Conservation (phyloP, 2,888 invertebrate species). For the Cheilosia soror region DNA sequence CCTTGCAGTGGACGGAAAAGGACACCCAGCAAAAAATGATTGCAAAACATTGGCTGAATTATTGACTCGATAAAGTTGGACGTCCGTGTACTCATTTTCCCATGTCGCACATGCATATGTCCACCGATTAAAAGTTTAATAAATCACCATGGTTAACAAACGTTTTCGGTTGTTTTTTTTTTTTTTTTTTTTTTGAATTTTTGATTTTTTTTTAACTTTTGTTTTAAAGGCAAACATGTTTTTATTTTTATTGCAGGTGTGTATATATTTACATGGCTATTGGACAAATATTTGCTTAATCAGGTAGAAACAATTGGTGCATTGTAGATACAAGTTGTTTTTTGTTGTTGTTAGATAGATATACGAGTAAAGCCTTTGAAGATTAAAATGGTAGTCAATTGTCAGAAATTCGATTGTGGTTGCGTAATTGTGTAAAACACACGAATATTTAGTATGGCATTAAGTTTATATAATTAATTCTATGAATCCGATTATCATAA, state of each 20-base stretch:
- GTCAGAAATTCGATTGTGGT: no score
- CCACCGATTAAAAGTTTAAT: conserved; percentile 71
- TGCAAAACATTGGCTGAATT: conserved; percentile 69
- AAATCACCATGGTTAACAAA: conserved; percentile 70
- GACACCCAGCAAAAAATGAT: conserved; percentile 37
- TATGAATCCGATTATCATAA: no score
- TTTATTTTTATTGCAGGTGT: conserved; percentile 44
- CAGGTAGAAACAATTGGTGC: conserved; percentile 16
- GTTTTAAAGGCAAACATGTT: conserved; percentile 33
- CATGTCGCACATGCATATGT: conserved; percentile 52
- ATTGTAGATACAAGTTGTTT: background rate
- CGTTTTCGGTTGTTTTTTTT: conserved; percentile 20
- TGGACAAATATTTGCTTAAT: conserved; percentile 69
- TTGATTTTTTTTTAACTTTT: conserved; percentile 16
- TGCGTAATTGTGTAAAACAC: no score
- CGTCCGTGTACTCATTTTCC: conserved; percentile 44
- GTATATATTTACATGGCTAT: conserved; percentile 54
- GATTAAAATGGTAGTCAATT: no score
- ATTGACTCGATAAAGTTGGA: conserved; percentile 73
- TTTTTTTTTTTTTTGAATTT: background rate
- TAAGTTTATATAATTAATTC: no score
- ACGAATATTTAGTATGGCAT: no score
- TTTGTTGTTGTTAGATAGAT: background rate
- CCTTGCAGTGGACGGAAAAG: conserved; percentile 15
- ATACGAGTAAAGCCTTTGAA: no score